Conservation (phyloP, 2,797 vertebrate genomes). For the Holocentrus rufus region DNA sequence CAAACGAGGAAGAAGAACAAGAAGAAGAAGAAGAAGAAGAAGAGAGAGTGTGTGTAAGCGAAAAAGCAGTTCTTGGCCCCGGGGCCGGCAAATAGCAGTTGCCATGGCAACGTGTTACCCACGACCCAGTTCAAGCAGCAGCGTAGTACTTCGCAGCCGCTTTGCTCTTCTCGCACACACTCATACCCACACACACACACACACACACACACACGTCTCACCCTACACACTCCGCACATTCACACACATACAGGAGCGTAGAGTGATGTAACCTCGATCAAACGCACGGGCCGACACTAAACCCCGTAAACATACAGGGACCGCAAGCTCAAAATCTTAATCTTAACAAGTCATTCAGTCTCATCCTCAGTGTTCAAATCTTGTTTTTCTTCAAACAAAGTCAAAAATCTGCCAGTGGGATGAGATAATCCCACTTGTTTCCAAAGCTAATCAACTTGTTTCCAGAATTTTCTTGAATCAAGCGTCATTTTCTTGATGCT, state of each 20-base stretch:
- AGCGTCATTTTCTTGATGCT: too few relatives aligned
- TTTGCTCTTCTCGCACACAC: slow-evolving; percentile 14
- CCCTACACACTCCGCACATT: too few relatives aligned
- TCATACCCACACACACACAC: neutral
- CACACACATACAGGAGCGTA: neutral
- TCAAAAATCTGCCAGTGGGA: too few relatives aligned
- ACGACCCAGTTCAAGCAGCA: slow-evolving; percentile 86
- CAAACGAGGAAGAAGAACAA: slow-evolving; percentile 36
- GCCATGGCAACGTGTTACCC: slow-evolving; percentile 93
- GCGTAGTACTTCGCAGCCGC: slow-evolving; percentile 41
- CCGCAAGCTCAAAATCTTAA: too few relatives aligned
- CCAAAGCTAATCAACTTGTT: too few relatives aligned
- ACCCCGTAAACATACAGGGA: neutral
- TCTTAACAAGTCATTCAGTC: too few relatives aligned
- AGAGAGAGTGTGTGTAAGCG: slow-evolving; percentile 47
- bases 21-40: slow-evolving; percentile 16
- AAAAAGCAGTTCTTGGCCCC: slow-evolving; percentile 85
- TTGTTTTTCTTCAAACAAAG: too few relatives aligned
- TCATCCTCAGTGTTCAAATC: too few relatives aligned
- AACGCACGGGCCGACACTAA: neutral
- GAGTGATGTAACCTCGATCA: slow-evolving; percentile 54
- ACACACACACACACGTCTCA: slow-evolving; percentile 14
- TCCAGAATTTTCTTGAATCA: too few relatives aligned
- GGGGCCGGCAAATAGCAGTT: slow-evolving; percentile 86
- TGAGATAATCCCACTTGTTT: too few relatives aligned